phyloP scores from a whole-genome alignment of 2,113 vertebrate species.

The Sarotherodon lohbergeri region DNA sequence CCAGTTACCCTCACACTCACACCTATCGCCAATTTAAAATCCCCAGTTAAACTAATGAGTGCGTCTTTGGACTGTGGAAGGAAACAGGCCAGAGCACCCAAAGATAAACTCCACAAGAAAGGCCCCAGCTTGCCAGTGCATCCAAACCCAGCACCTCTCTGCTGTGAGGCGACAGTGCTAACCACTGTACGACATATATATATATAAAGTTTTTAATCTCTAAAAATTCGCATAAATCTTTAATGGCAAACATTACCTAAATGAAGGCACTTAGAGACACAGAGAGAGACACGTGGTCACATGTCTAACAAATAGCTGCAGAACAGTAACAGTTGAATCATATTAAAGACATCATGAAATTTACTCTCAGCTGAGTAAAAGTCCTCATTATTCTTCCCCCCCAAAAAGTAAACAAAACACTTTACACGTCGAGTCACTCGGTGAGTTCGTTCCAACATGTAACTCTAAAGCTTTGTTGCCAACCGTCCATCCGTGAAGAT shows the following conservation, averaged over 20 bases:
- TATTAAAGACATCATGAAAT: not conserved
- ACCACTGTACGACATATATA: not conserved
- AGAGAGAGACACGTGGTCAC: not conserved
- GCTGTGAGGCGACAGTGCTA: not conserved
- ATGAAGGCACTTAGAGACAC: conserved; percentile 37
- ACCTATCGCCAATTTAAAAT: not conserved
- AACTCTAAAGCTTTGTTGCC: not conserved
- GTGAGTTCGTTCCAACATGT: not conserved
- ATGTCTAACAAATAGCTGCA: not conserved
- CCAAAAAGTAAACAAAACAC: not conserved
- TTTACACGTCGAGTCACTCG: not conserved
- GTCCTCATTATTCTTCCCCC: not conserved
- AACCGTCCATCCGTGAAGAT: not conserved
- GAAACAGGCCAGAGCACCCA: not conserved
- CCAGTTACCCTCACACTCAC: not conserved
- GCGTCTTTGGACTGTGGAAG: not conserved
- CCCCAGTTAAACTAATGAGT: not conserved
- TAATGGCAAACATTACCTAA: not conserved
- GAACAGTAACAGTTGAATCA: not conserved
- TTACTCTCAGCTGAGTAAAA: not conserved
- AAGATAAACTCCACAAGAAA: not conserved
- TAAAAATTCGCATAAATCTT: not conserved
- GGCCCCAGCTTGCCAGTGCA: not conserved
- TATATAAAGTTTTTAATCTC: not conserved
- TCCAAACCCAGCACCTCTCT: not conserved